Percentiles rank a stretch among this genome's conserved stretches.
Evolutionary conservation across 2,888 invertebrate genomes (phyloP).

Genomic region (Protodeltote pygarga): DNA sequence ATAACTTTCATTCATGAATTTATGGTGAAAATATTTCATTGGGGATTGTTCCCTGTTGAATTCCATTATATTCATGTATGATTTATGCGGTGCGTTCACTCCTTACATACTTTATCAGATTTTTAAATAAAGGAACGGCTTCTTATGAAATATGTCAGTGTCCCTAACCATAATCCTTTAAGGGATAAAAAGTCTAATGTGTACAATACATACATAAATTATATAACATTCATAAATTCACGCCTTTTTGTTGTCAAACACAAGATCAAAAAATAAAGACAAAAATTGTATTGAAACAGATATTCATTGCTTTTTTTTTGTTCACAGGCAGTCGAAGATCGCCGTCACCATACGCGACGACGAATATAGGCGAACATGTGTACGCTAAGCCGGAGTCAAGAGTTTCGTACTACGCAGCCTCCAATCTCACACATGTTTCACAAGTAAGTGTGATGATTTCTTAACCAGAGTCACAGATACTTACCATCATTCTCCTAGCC

Average conservation of each 20-base stretch:
- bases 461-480: too few relatives aligned
- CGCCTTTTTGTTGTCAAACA: too few relatives aligned
- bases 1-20: slow-evolving; percentile 23
- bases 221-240: too few relatives aligned
- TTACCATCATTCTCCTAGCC: too few relatives aligned
- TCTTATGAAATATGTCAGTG: slow-evolving; percentile 5
- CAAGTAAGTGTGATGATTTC: slow-evolving; percentile 82
- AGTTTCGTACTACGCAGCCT: slow-evolving; percentile 93
- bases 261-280: neutral
- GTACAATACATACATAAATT: too few relatives aligned
- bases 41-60: slow-evolving; percentile 19
- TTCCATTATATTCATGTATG: slow-evolving; percentile 15
- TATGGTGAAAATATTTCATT: slow-evolving; percentile 26
- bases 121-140: slow-evolving; percentile 24
- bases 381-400: slow-evolving; percentile 89
- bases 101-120: slow-evolving; percentile 23
- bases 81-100: slow-evolving; percentile 24
- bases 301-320: slow-evolving; percentile 7
- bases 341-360: slow-evolving; percentile 91
- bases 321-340: slow-evolving; percentile 81
- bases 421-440: slow-evolving; percentile 91
- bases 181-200: too few relatives aligned
- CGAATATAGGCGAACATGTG: slow-evolving; percentile 87
- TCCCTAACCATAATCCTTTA: too few relatives aligned
- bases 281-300: neutral